Evolutionary conservation across 1,140 invertebrate genomes (phyloP).

Genomic region (Idris sp.): DNA sequence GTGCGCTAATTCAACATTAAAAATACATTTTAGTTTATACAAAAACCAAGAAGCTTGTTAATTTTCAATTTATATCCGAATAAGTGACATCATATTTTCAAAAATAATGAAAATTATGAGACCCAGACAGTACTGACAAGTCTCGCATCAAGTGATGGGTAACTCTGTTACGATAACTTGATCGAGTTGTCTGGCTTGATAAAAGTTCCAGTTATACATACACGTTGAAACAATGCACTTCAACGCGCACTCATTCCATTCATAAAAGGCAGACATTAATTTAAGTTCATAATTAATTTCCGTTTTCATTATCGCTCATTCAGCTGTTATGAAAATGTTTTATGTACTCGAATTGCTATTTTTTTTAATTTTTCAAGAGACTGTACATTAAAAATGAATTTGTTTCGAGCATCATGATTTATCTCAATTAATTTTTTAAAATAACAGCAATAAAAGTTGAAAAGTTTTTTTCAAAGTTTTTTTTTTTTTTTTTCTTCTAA

Average conservation of each 20-base stretch:
- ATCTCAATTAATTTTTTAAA: too few species aligned
- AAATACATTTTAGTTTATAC: too few species aligned
- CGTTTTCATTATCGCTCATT: constrained; percentile 18
- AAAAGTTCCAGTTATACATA: constrained; percentile 52
- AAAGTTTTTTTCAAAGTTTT: too few species aligned
- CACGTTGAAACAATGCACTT: constrained; percentile 18
- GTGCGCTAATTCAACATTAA: too few species aligned
- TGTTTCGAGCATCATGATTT: too few species aligned
- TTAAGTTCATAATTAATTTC: constrained; percentile 11
- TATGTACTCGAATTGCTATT: too few species aligned
- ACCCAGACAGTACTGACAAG: constrained; percentile 26
- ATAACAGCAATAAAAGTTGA: too few species aligned
- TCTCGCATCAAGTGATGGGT: constrained; percentile 59
- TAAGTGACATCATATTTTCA: constrained; percentile 30
- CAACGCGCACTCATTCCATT: background rate
- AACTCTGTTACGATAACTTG: constrained; percentile 65
- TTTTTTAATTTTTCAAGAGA: too few species aligned
- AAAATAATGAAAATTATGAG: constrained; percentile 43
- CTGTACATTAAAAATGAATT: too few species aligned
- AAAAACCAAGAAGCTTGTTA: constrained; percentile 15
- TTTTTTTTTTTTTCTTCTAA: too few species aligned
- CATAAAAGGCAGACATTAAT: constrained; percentile 4
- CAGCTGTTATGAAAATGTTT: constrained; percentile 6
- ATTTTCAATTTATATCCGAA: constrained; percentile 27
- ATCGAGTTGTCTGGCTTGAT: constrained; percentile 66